Evolutionary conservation across 2,113 vertebrate species (phyloP).

Genomic region (Gallinago undulata): DNA sequence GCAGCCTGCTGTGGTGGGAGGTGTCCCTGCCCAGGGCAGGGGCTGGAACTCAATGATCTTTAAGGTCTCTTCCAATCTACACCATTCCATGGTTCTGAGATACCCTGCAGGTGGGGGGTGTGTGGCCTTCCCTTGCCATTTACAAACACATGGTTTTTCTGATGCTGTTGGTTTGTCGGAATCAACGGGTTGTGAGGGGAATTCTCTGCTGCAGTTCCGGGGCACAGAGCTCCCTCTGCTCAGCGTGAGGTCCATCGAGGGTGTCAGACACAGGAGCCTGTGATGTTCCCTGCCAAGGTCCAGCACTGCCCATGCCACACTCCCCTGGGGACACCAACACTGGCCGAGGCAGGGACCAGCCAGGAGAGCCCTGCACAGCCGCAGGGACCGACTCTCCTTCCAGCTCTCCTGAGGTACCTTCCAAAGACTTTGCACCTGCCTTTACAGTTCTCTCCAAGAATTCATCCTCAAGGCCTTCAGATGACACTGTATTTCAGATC

Average conservation of each 20-base stretch:
- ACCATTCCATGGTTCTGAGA: not conserved
- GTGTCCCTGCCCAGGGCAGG: not conserved
- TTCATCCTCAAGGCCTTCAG: not conserved
- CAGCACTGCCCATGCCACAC: rapidly evolving
- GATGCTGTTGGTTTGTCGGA: rapidly evolving
- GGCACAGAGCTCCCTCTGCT: rapidly evolving
- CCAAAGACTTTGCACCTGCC: not conserved
- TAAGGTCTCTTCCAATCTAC: not conserved
- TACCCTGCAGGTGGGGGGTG: not conserved
- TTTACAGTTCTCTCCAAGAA: not conserved
- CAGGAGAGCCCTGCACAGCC: not conserved
- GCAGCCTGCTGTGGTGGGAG: not conserved
- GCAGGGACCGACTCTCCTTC: rapidly evolving
- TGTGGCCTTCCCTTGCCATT: not conserved
- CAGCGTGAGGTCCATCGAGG: rapidly evolving
- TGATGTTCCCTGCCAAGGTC: rapidly evolving
- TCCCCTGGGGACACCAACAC: rapidly evolving
- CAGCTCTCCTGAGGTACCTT: rapidly evolving
- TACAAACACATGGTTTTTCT: rapidly evolving
- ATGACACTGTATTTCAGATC: not conserved
- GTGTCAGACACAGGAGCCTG: not conserved
- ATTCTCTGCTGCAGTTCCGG: not conserved
- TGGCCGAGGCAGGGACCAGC: rapidly evolving
- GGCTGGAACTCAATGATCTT: not conserved
- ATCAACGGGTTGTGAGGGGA: not conserved